phyloP scores from a whole-genome alignment of 2,888 invertebrate species.

The Diadromus collaris region DNA sequence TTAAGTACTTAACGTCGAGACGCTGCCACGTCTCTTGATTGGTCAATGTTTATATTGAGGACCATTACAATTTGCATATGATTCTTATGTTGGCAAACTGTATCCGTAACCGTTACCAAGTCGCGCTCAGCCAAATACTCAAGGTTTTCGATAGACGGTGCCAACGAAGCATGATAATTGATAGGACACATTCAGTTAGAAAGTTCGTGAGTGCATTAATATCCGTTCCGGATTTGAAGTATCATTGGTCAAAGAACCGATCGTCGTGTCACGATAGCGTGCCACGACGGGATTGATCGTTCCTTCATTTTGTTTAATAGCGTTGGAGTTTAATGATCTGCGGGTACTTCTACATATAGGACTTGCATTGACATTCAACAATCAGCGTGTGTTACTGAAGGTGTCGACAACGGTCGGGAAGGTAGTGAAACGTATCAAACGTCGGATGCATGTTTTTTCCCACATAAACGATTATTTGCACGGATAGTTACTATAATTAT shows the following conservation, averaged over 20 bases:
- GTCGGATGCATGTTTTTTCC: not conserved
- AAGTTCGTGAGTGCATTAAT: not conserved
- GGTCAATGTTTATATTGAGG: not conserved
- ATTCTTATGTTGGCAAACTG: not conserved
- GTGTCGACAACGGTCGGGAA: not conserved
- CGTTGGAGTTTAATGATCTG: not conserved
- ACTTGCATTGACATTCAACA: not conserved
- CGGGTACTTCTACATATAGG: not conserved
- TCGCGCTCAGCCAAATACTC: constrained; percentile 10
- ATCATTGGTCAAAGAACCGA: constrained; percentile 10
- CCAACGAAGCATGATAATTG: constrained; percentile 33
- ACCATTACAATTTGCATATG: not conserved
- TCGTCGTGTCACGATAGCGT: constrained; percentile 2
- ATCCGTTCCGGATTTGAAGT: constrained; percentile 9
- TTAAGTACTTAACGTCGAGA: no score
- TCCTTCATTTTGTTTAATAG: not conserved
- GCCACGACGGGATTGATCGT: not conserved
- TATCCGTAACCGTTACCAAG: not conserved
- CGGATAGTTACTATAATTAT: constrained; percentile 8
- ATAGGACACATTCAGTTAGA: constrained; percentile 22
- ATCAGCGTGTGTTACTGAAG: not conserved
- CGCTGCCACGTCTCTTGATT: not conserved
- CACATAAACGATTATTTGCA: not conserved
- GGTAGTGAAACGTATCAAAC: not conserved
- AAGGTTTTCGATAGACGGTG: constrained; percentile 31